Percentiles rank a stretch among this genome's conserved stretches.
Evolutionary conservation across 2,888 invertebrate genomes (phyloP).

Genomic region (Andrena trimmerana): DNA sequence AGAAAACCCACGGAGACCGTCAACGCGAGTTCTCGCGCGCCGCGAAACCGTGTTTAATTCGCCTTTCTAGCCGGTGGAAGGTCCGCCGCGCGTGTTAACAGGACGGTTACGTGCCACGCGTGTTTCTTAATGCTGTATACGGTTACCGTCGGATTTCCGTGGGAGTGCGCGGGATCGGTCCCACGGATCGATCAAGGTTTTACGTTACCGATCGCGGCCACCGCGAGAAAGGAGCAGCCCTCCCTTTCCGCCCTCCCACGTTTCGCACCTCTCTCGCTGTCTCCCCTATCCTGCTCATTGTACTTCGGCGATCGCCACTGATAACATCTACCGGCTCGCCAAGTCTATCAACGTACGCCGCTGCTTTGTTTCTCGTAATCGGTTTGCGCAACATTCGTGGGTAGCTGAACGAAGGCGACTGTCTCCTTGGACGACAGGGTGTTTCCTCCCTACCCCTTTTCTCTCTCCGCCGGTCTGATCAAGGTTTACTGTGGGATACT

Average conservation of each 20-base stretch:
- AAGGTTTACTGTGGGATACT: neutral
- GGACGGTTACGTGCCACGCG: constrained; percentile 67
- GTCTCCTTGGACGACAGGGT: neutral
- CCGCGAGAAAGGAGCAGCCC: constrained; percentile 64
- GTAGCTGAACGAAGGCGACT: constrained; percentile 14
- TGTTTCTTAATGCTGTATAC: constrained; percentile 73
- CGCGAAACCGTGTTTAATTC: constrained; percentile 36
- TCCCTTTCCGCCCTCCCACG: constrained; percentile 11
- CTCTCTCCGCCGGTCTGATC: neutral
- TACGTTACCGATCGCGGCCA: constrained; percentile 71
- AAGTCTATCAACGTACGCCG: constrained; percentile 14
- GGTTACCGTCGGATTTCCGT: constrained; percentile 76
- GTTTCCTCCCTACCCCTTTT: neutral
- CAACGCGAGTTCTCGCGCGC: constrained; percentile 30
- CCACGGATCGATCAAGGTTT: constrained; percentile 82
- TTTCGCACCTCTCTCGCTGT: constrained; percentile 34
- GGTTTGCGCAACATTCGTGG: constrained; percentile 39
- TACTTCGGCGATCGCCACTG: constrained; percentile 47
- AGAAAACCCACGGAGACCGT: constrained; percentile 26
- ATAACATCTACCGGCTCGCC: constrained; percentile 58
- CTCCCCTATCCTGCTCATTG: constrained; percentile 47
- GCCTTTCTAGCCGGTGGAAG: constrained; percentile 50
- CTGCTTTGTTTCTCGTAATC: constrained; percentile 29
- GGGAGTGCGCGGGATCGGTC: constrained; percentile 79
- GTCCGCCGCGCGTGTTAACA: constrained; percentile 42